Percentiles rank a stretch among this genome's conserved stretches.
These are phyloP conservation scores for Dreissena polymorpha DNA, from an alignment of 1,140 invertebrate species.

Conservation along the genomic window DNA sequence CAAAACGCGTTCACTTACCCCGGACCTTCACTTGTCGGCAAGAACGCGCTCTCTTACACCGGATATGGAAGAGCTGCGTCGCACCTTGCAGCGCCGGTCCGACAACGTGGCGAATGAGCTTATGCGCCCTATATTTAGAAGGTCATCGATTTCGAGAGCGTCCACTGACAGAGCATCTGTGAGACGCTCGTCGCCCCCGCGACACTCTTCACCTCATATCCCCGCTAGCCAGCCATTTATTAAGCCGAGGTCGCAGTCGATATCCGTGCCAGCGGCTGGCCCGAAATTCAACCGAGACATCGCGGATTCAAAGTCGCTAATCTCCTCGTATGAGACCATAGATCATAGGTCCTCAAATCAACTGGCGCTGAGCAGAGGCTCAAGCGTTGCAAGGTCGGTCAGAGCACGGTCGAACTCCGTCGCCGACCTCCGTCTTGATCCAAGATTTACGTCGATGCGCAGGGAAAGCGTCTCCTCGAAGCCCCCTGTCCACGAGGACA, in stretches of 20 bases:
- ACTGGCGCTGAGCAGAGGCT: neutral
- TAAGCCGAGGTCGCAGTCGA: constrained; percentile 45
- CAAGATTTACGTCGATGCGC: constrained; percentile 11
- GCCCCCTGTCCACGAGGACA: neutral
- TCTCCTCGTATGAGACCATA: constrained; percentile 23
- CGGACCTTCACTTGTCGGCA: constrained; percentile 22
- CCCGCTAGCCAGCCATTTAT: neutral
- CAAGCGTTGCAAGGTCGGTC: constrained; percentile 4
- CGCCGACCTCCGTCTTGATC: constrained; percentile 10
- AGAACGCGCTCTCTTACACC: constrained; percentile 16
- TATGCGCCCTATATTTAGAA: constrained; percentile 2
- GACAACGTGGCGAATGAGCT: neutral
- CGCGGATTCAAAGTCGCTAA: constrained; percentile 35
- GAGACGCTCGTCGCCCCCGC: constrained; percentile 10
- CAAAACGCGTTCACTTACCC: constrained; percentile 42
- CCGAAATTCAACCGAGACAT: constrained; percentile 32
- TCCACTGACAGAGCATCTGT: constrained; percentile 18
- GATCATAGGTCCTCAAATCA: constrained; percentile 10
- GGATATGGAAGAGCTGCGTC: constrained; percentile 8
- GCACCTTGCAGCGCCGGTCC: constrained; percentile 13
- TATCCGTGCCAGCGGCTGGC: constrained; percentile 37
- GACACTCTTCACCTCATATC: neutral
- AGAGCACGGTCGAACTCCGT: neutral
- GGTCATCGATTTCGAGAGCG: constrained; percentile 4
- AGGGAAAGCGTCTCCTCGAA: constrained; percentile 17